Conservation (phyloP, 2,113 vertebrate genomes). For the Acanthisitta chloris region DNA sequence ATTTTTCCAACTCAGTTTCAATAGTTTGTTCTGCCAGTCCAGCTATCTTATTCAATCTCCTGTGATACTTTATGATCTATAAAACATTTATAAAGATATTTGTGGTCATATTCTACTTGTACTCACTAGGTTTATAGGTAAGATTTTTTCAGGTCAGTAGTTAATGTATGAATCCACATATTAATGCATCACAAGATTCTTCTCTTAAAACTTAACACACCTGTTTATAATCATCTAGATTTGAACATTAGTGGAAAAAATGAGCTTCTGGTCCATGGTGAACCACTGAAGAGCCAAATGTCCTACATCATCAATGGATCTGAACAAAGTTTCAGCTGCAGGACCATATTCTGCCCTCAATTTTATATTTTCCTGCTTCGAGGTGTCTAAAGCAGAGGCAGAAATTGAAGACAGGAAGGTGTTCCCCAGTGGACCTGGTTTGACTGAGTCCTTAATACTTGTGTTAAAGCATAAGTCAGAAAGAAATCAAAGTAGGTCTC, state of each 20-base stretch:
- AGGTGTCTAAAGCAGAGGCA: neutral
- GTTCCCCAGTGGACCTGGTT: neutral
- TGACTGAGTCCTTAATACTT: neutral
- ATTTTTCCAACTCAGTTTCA: neutral
- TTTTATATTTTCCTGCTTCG: neutral
- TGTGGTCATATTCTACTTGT: neutral
- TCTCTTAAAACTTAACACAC: neutral
- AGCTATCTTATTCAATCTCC: neutral
- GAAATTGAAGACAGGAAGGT: neutral
- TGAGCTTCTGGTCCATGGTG: neutral
- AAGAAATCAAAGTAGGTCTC: neutral
- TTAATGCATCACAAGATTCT: neutral
- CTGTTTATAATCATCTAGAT: neutral
- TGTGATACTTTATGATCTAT: neutral
- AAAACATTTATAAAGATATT: neutral
- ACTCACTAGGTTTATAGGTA: neutral
- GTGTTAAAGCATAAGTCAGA: neutral
- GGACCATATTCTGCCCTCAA: neutral
- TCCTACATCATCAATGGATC: neutral
- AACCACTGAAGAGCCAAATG: neutral
- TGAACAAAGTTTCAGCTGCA: neutral
- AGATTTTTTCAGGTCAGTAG: neutral
- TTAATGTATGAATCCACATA: neutral
- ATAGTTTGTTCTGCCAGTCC: neutral
- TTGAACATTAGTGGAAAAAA: neutral